phyloP scores from a whole-genome alignment of 2,113 vertebrate genomes.

The Pionites leucogaster region DNA sequence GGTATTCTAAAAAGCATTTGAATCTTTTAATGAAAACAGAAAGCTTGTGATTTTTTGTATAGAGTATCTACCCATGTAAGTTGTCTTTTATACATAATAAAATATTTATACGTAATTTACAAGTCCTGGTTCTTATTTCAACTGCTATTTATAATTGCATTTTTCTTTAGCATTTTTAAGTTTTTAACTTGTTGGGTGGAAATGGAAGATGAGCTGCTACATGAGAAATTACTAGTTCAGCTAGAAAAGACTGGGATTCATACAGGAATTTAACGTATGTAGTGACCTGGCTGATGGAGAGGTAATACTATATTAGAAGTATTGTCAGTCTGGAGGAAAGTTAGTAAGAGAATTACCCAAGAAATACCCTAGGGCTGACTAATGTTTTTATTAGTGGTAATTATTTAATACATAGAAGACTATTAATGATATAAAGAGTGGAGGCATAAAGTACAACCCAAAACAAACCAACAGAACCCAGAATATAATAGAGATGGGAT shows the following conservation, averaged over 20 bases:
- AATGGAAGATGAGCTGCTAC: neutral
- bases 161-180: neutral
- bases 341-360: neutral
- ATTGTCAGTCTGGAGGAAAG: neutral
- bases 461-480: neutral
- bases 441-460: neutral
- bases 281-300: neutral
- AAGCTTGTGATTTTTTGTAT: slow-evolving; percentile 24
- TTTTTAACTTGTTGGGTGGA: neutral
- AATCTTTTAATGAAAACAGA: neutral
- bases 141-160: neutral
- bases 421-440: neutral
- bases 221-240: neutral
- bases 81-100: slow-evolving; percentile 54
- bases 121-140: neutral
- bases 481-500: neutral
- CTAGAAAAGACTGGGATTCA: neutral
- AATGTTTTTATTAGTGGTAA: neutral
- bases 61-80: neutral
- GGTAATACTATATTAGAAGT: neutral
- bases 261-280: neutral
- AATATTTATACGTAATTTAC: slow-evolving; percentile 49
- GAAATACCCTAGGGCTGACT: neutral
- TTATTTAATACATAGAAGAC: neutral
- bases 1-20: neutral